These are phyloP conservation scores for Cydia fagiglandana DNA, from an alignment of 1,140 invertebrate species.

Conservation along the genomic window DNA sequence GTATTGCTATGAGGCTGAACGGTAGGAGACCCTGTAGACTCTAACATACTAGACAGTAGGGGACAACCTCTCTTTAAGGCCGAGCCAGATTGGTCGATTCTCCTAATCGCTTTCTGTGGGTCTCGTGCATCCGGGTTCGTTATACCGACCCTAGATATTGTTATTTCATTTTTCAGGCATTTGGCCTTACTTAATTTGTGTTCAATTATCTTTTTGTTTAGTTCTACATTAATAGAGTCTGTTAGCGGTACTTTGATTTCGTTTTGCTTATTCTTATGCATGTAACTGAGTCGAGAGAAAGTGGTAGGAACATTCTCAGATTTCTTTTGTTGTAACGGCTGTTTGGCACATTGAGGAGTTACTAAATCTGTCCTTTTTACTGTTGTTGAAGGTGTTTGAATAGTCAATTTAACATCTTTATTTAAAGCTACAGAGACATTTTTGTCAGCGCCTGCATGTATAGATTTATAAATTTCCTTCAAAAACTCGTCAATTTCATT, in stretches of 20 bases:
- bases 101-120: not conserved
- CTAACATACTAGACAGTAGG: not conserved
- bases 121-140: not conserved
- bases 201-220: not conserved
- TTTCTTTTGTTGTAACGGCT: conserved; percentile 46
- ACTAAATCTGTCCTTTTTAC: not conserved
- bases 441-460: conserved; percentile 47
- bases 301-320: conserved; percentile 63
- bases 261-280: conserved; percentile 66
- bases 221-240: not conserved
- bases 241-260: conserved; percentile 46
- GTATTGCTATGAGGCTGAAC: not conserved
- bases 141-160: conserved; percentile 42
- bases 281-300: conserved; percentile 68
- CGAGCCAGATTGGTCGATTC: not conserved
- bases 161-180: conserved; percentile 43
- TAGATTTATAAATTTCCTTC: conserved; percentile 53
- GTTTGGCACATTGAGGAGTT: conserved; percentile 50
- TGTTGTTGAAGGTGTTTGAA: conserved; percentile 29
- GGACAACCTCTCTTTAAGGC: not conserved
- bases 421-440: not conserved
- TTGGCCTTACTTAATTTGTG: conserved; percentile 14
- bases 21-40: not conserved
- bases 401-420: conserved; percentile 39
- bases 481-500: conserved; percentile 49